phyloP scores from a whole-genome alignment of 1,140 invertebrate species.

The Drosophila paulistorum region DNA sequence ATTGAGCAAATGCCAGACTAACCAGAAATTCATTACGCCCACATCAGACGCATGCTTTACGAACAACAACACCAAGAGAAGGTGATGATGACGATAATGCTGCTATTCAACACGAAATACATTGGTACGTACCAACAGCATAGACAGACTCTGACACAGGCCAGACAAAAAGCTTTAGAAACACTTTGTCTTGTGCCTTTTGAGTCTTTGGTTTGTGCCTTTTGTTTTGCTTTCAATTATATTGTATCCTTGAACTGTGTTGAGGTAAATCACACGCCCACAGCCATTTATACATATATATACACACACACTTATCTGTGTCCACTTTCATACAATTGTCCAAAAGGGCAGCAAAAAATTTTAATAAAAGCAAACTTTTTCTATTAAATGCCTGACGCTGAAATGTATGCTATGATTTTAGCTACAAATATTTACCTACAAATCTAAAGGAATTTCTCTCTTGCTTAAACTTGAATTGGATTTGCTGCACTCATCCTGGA shows the following conservation, averaged over 20 bases:
- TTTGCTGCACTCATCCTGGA: not conserved
- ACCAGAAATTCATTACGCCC: slow-evolving; percentile 46
- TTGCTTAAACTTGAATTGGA: not conserved
- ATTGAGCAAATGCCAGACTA: slow-evolving; percentile 45
- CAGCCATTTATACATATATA: not conserved
- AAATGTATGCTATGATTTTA: slow-evolving; percentile 11
- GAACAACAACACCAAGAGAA: too few species aligned
- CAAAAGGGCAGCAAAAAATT: not conserved
- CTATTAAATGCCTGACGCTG: slow-evolving; percentile 23
- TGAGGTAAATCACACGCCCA: slow-evolving; percentile 12
- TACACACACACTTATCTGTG: not conserved
- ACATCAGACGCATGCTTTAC: slow-evolving; percentile 1
- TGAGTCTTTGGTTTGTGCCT: slow-evolving; percentile 13
- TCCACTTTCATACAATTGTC: not conserved
- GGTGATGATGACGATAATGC: not conserved
- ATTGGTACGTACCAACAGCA: slow-evolving; percentile 37
- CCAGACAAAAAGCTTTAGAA: slow-evolving; percentile 3
- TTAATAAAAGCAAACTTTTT: slow-evolving; percentile 18
- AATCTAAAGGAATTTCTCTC: not conserved
- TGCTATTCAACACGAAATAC: slow-evolving; percentile 18
- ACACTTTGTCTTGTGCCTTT: slow-evolving; percentile 14
- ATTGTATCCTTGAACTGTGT: slow-evolving; percentile 32
- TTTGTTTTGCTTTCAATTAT: slow-evolving; percentile 51
- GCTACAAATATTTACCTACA: slow-evolving; percentile 8
- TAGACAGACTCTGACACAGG: not conserved